Base-by-base conservation (phyloP, 2,888 invertebrate species). In the Phasia obesa region DNA sequence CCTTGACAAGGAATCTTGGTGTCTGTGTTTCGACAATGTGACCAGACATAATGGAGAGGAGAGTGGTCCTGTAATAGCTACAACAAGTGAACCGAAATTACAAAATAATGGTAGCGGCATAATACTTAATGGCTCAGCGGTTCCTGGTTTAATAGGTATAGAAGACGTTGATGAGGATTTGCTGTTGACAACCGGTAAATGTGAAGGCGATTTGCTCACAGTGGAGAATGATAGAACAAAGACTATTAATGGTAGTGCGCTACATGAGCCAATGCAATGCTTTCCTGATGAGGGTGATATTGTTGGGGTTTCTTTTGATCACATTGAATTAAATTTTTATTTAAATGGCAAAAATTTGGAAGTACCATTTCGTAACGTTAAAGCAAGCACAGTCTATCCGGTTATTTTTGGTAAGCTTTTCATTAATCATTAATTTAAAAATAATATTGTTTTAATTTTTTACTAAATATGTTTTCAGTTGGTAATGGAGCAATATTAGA, bases 401-500 rank as follows among this genome's bases (percentile, higher is more conserved):
- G 96, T 96, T 27, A 93, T 99, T 79, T 98, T 96, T 93, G 98
- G 98, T 98, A 92, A 93, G 93, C 89, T 53, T 9, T 19, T 17
- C 0, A 1, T 0, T 2, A 67, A 13, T n/a, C 11, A 15, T 42
- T 13, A 42, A 42, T 1, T 11, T 35, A 4, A 35, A 35, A 35
- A 11, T 5, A 35, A 35, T 35, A 11, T 3, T 35, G 11, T 35
- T 11, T 35, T 35, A 11, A 35, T 11, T 11, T 2, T 31, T n/a
- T n/a, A n/a, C n/a, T 19, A 21, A 1, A 4, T 21, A n/a, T 42
- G 21, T 87, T 94, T 94, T 77, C 93, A 97, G 99, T 99, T 88
- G 99, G 99, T 88, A 98, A 99, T 90, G 99, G 99, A 86, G 99
- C 99, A 31, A 98, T 99, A 87, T 91, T 99, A 92, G 99, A 99